These are phyloP conservation scores for Hydrocynus forskahlii DNA, from an alignment of 2,797 vertebrate genomes.

Conservation along the genomic window DNA sequence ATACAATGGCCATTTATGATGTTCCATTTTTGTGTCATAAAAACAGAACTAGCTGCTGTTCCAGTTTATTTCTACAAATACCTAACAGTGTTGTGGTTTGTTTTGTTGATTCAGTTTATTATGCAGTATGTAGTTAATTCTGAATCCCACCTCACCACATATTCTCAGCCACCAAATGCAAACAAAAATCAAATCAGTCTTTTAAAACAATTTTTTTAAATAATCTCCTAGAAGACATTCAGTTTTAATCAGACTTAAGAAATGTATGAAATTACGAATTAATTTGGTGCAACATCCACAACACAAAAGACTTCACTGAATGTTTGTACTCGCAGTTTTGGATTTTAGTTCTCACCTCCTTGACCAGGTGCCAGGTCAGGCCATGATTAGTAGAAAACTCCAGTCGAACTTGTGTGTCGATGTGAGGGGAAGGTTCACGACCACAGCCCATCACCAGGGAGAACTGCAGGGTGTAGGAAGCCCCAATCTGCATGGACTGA, in stretches of 20 bases:
- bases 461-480: constrained; percentile 97
- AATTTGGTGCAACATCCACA: background rate
- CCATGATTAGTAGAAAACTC: constrained; percentile 98
- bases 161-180: background rate
- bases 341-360: constrained; percentile 83
- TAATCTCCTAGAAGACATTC: too few species aligned
- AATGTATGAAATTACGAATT: background rate
- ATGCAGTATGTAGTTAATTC: too few species aligned
- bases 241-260: background rate
- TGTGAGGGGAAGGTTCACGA: constrained; percentile 88
- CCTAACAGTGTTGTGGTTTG: too few species aligned
- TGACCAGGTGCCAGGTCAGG: constrained; percentile 97
- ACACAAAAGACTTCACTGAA: background rate
- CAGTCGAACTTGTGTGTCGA: constrained; percentile 96
- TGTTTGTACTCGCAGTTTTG: background rate
- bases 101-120: too few species aligned
- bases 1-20: too few species aligned
- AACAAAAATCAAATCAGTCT: background rate
- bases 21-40: too few species aligned
- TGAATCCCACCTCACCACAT: background rate
- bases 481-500: constrained; percentile 98
- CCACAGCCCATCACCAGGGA: constrained; percentile 96
- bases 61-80: too few species aligned
- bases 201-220: too few species aligned
- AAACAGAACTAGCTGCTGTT: too few species aligned